Evolutionary conservation across 2,888 invertebrate genomes (phyloP).

Genomic region (Nasonovia ribisnigri): DNA sequence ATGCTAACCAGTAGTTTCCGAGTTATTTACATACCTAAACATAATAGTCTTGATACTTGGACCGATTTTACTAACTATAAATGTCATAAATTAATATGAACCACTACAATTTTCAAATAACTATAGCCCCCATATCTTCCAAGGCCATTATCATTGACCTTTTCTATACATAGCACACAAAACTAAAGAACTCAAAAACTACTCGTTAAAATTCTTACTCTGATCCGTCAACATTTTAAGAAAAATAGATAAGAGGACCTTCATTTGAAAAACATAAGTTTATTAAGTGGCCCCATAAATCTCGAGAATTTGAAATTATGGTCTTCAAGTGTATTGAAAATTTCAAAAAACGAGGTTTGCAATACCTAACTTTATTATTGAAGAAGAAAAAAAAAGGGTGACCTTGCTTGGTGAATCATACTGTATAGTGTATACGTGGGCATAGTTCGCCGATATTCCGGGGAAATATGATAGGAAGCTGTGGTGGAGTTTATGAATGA

Average conservation of each 20-base stretch:
- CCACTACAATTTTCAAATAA: not conserved
- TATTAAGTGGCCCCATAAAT: not conserved
- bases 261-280: not conserved
- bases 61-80: not conserved
- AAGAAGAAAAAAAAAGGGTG: not conserved
- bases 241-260: not conserved
- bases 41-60: no score
- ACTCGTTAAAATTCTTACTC: not conserved
- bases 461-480: not conserved
- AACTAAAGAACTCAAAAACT: not conserved
- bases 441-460: not conserved
- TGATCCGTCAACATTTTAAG: not conserved
- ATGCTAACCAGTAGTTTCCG: not conserved
- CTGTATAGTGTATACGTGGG: not conserved
- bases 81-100: not conserved
- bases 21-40: no score
- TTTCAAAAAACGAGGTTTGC: not conserved
- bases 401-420: not conserved
- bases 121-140: not conserved
- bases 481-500: not conserved
- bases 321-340: not conserved
- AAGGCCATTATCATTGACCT: not conserved
- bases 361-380: not conserved
- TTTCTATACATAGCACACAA: not conserved
- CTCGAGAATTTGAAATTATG: no score